Percentiles rank a stretch among this genome's conserved stretches.
These are phyloP conservation scores for Plecturocebus donacophilus DNA, from an alignment of 2,113 vertebrate genomes.

Conservation along the genomic window DNA sequence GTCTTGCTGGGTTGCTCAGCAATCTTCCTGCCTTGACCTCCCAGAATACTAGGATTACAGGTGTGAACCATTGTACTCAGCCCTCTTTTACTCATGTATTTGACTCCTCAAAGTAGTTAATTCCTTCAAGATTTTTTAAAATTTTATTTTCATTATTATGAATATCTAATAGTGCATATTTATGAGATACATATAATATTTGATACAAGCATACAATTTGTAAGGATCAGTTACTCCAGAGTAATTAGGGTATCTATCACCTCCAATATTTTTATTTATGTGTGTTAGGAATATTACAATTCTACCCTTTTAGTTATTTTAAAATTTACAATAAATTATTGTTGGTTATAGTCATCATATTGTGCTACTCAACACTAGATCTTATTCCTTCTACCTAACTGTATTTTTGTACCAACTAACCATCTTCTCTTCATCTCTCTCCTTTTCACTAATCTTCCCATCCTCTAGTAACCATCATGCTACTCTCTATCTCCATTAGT, in stretches of 20 bases:
- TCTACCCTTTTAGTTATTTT: not conserved
- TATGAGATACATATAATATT: not conserved
- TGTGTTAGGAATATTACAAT: not conserved
- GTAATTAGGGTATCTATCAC: not conserved
- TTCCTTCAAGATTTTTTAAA: not conserved
- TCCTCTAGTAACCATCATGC: not conserved
- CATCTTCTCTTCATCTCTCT: not conserved
- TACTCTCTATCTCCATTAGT: not conserved
- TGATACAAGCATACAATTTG: not conserved
- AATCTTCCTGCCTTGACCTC: too few species aligned
- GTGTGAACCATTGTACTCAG: not conserved
- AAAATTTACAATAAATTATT: not conserved
- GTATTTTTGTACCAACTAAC: not conserved
- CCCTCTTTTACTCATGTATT: not conserved
- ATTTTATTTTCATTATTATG: not conserved
- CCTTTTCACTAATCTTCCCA: not conserved
- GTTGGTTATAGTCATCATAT: not conserved
- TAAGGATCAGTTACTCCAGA: not conserved
- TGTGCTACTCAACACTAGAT: not conserved
- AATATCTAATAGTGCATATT: not conserved
- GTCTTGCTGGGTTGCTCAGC: too few species aligned
- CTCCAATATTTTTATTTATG: not conserved
- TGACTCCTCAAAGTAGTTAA: not conserved
- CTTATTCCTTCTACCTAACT: not conserved
- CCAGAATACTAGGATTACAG: too few species aligned